Evolutionary conservation across 2,113 vertebrate genomes (phyloP).

Genomic region (Turnix velox): DNA sequence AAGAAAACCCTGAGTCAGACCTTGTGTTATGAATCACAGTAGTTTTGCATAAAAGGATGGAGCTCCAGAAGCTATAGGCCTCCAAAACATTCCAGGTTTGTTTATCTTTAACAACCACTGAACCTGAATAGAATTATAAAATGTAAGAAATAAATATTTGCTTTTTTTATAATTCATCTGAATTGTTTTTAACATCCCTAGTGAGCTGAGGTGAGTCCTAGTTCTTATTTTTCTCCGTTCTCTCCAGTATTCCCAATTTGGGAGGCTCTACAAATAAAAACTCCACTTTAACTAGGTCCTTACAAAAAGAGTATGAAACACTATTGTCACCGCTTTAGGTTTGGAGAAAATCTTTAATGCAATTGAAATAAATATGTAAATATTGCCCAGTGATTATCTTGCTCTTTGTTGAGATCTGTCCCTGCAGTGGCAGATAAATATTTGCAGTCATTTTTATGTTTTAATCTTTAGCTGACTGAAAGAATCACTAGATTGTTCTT

Average conservation of each 20-base stretch:
- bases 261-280: neutral
- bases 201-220: neutral
- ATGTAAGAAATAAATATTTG: neutral
- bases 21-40: neutral
- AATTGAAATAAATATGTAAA: neutral
- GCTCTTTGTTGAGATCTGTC: neutral
- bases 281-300: neutral
- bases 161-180: neutral
- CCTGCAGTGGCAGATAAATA: neutral
- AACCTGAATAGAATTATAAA: neutral
- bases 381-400: neutral
- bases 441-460: neutral
- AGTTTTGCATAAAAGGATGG: neutral
- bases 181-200: neutral
- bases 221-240: neutral
- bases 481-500: neutral
- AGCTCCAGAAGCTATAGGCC: neutral
- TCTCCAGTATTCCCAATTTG: neutral
- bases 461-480: neutral
- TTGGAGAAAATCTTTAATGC: neutral
- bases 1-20: neutral
- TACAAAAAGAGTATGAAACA: neutral
- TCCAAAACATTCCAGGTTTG: neutral
- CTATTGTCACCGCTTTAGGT: neutral
- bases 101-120: neutral